These are phyloP conservation scores for Dryadula phaetusa DNA, from an alignment of 2,888 invertebrate genomes.

Conservation along the genomic window DNA sequence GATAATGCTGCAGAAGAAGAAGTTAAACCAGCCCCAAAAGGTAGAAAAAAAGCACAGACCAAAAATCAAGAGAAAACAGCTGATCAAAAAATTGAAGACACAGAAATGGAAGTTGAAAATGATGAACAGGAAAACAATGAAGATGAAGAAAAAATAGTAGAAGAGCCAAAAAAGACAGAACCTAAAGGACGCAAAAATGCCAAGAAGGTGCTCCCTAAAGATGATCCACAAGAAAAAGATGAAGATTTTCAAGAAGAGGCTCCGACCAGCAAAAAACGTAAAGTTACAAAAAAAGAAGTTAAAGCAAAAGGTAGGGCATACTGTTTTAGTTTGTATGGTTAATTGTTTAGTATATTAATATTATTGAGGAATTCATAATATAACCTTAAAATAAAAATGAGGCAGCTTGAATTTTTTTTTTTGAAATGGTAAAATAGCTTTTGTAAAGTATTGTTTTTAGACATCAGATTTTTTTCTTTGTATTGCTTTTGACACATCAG, in stretches of 20 bases:
- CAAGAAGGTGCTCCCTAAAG: conserved; percentile 67
- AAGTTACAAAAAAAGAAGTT: conserved; percentile 64
- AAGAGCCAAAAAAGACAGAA: conserved; percentile 69
- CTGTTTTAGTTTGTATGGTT: no score
- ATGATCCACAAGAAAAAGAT: conserved; percentile 58
- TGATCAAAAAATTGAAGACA: conserved; percentile 43
- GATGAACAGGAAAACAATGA: conserved; percentile 56
- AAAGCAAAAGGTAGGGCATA: conserved; percentile 64
- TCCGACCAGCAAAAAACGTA: conserved; percentile 62
- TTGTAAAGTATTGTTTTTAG: no score
- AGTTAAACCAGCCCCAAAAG: conserved; percentile 54
- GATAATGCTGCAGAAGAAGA: conserved; percentile 60
- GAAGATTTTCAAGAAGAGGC: conserved; percentile 53
- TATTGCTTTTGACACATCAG: no score
- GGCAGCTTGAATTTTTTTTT: neutral
- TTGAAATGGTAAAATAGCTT: no score
- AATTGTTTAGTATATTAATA: neutral
- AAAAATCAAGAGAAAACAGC: conserved; percentile 46
- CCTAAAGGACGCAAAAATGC: conserved; percentile 63
- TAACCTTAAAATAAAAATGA: neutral
- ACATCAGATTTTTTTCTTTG: no score
- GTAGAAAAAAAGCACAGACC: conserved; percentile 49
- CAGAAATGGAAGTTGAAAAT: conserved; percentile 53
- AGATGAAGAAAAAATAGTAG: conserved; percentile 57
- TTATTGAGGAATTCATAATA: neutral